These are phyloP conservation scores for Equus przewalskii DNA, from an alignment of 2,113 vertebrate genomes.

Conservation along the genomic window DNA sequence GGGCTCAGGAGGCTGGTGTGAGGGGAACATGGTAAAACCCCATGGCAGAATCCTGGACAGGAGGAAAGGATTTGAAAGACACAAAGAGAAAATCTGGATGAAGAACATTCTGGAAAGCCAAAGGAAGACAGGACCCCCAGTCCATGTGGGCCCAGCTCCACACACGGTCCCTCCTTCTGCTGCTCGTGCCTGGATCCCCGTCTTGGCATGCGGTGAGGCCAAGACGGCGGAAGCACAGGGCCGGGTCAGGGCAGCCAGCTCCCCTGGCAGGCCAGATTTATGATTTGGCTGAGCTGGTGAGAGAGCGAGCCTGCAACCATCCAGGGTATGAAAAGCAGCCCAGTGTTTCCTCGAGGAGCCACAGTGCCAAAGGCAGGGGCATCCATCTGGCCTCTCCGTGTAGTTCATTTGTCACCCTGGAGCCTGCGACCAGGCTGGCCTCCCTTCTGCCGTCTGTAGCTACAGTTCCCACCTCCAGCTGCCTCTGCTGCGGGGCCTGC, in stretches of 20 bases:
- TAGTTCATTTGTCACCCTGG: constrained; percentile 75
- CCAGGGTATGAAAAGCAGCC: constrained; percentile 70
- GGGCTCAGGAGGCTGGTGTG: background rate
- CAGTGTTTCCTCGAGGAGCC: constrained; percentile 72
- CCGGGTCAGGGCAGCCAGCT: constrained; percentile 70
- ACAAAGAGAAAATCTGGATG: background rate
- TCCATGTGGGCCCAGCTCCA: background rate
- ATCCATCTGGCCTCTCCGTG: constrained; percentile 75
- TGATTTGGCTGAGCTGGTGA: constrained; percentile 75
- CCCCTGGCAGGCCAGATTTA: constrained; percentile 81
- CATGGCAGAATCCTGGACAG: background rate
- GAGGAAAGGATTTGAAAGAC: background rate
- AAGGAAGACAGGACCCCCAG: background rate
- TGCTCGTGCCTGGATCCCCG: background rate
- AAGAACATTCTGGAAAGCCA: constrained; percentile 51
- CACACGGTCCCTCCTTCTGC: background rate
- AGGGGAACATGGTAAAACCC: background rate
- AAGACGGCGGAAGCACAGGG: constrained; percentile 32
- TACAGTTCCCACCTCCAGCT: background rate
- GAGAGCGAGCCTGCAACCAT: constrained; percentile 55
- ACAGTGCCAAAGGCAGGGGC: constrained; percentile 65
- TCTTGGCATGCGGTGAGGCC: constrained; percentile 66
- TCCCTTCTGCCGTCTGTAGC: constrained; percentile 48
- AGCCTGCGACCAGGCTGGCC: constrained; percentile 26
- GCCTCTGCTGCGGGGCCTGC: background rate